These are phyloP conservation scores for Brachionus asplanchnoidis DNA, from an alignment of 1,140 invertebrate species.

Conservation along the genomic window DNA sequence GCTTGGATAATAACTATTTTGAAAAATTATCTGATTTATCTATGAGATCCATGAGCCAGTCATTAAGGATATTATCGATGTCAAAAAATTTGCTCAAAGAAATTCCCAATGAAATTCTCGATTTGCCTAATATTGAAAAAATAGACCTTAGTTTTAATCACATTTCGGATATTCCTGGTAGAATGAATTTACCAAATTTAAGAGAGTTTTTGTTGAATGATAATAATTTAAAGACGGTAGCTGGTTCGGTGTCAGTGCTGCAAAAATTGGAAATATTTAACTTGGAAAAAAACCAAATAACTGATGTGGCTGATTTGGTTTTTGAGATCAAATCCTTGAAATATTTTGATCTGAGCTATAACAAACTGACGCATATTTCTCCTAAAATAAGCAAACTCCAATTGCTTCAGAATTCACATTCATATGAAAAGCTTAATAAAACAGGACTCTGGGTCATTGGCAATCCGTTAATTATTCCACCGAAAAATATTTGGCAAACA, in stretches of 20 bases:
- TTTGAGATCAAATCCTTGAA: conserved; percentile 48
- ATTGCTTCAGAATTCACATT: conserved; percentile 49
- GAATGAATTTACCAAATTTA: conserved; percentile 45
- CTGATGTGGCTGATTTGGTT: conserved; percentile 47
- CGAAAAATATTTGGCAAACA: conserved; percentile 53
- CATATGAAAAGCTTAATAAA: conserved; percentile 50
- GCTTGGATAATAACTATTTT: conserved; percentile 52
- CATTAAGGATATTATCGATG: conserved; percentile 50
- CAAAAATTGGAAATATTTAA: conserved; percentile 48
- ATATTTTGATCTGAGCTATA: conserved; percentile 49
- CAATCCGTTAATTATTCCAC: conserved; percentile 53
- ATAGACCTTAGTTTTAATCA: conserved; percentile 50
- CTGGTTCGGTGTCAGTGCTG: background rate
- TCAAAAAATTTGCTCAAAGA: conserved; percentile 50
- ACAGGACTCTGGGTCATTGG: conserved; percentile 55
- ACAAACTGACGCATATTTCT: conserved; percentile 49
- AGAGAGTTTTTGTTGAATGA: background rate
- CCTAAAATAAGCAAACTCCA: conserved; percentile 47
- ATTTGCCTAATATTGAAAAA: conserved; percentile 47
- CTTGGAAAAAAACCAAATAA: conserved; percentile 51
- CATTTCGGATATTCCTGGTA: conserved; percentile 48
- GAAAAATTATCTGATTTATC: conserved; percentile 47
- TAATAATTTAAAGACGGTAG: background rate
- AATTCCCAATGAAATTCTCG: conserved; percentile 49
- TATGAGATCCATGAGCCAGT: background rate